Evolutionary conservation across 2,888 invertebrate species (phyloP).

Genomic region (Dinocampus coccinellae): DNA sequence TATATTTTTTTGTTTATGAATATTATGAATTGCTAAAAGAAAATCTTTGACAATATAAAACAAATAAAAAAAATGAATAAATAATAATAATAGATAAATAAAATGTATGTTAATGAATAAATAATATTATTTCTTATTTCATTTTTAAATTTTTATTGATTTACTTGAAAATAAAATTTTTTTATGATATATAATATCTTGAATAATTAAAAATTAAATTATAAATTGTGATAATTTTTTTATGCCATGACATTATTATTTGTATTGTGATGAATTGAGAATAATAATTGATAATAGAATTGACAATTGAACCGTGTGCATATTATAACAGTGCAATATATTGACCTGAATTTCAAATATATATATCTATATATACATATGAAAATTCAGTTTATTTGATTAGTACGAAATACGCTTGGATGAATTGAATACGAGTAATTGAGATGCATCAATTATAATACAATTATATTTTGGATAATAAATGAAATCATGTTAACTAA

Average conservation of each 20-base stretch:
- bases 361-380: constrained; percentile 5
- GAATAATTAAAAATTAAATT: not conserved
- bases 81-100: too few relatives aligned
- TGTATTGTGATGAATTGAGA: not conserved
- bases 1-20: too few relatives aligned
- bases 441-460: constrained; percentile 39
- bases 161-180: too few relatives aligned
- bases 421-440: constrained; percentile 22
- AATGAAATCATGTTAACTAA: constrained; percentile 31
- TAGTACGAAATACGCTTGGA: constrained; percentile 32
- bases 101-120: too few relatives aligned
- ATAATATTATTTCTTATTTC: too few relatives aligned
- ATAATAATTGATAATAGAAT: not conserved
- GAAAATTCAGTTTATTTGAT: constrained; percentile 30
- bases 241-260: not conserved
- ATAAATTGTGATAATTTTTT: not conserved
- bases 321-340: not conserved
- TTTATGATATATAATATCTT: not conserved
- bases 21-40: too few relatives aligned
- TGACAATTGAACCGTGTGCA: not conserved
- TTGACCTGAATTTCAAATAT: not conserved
- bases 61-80: too few relatives aligned
- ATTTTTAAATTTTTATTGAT: too few relatives aligned
- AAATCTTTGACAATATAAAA: too few relatives aligned
- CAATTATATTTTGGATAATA: constrained; percentile 35